Evolutionary conservation across 2,888 invertebrate species (phyloP).

Genomic region (Myopa testacea): DNA sequence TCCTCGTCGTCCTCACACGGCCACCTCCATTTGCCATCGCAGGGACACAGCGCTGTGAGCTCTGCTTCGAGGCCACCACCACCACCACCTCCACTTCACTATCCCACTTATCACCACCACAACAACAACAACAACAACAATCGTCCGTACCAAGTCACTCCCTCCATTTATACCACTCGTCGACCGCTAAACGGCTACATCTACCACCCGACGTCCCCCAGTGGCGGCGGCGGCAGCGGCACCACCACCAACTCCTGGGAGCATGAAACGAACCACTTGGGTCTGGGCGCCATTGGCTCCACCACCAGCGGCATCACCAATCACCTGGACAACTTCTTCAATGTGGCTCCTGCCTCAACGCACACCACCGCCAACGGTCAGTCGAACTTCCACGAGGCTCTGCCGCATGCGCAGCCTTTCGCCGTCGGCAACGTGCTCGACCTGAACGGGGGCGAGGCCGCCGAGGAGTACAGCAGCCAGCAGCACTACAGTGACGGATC

Average conservation of each 20-base stretch:
- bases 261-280: slow-evolving; percentile 62
- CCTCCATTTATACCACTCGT: slow-evolving; percentile 58
- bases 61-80: slow-evolving; percentile 45
- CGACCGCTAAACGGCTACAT: slow-evolving; percentile 58
- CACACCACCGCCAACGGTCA: slow-evolving; percentile 31
- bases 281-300: slow-evolving; percentile 41
- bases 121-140: slow-evolving; percentile 22
- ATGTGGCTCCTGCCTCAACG: slow-evolving; percentile 52
- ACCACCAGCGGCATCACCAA: slow-evolving; percentile 62
- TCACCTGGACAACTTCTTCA: slow-evolving; percentile 66
- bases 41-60: slow-evolving; percentile 36
- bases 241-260: slow-evolving; percentile 60
- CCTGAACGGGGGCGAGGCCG: slow-evolving; percentile 60
- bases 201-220: slow-evolving; percentile 43
- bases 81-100: slow-evolving; percentile 43
- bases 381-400: slow-evolving; percentile 39
- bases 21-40: slow-evolving; percentile 8
- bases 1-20: slow-evolving; percentile 10
- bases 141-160: slow-evolving; percentile 51
- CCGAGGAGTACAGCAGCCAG: slow-evolving; percentile 42
- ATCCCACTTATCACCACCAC: neutral
- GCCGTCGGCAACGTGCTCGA: slow-evolving; percentile 65
- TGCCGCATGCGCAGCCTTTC: slow-evolving; percentile 57
- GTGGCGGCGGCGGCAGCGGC: slow-evolving; percentile 16
- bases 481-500: slow-evolving; percentile 50